Base-by-base conservation (phyloP, 2,797 vertebrate species). In the Antrozous pallidus region DNA sequence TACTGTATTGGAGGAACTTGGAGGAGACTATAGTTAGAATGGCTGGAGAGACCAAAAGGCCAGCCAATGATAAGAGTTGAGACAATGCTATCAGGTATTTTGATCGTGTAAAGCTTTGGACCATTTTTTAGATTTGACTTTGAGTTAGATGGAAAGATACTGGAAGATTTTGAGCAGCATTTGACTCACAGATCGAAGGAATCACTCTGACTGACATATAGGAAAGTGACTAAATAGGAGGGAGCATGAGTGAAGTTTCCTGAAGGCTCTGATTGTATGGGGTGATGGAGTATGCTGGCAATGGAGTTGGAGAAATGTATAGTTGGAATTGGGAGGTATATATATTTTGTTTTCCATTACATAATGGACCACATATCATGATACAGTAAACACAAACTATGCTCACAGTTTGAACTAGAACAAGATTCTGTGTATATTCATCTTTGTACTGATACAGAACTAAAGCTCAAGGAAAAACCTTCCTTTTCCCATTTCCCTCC, bases 221-320 rank as follows among this genome's bases (percentile, higher is more conserved):
- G 13, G 49, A 49, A 65, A 54, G n/a, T 83, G 67, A 14, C 9
- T 5, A n/a, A 88, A 49, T 20, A 12, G 3, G n/a, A 33, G 38
- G 16, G 9, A 90, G 47, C 8, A 0, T 28, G 8, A 24, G 22
- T 28, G 26, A 88, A 63, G 56, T 42, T 82, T 22, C 36, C 6
- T 26, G 5, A 6, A 45, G 11, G 20, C 31, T 47, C 33, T 36
- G 8, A 9, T 78, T 20, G 10, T 14, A 28, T 10, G 9, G 20
- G 6, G 47, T 4, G 16, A 11, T 8, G 6, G 8, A 1, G 7
- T 28, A 6, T 63, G 5, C 13, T 38, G 31, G 20, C 3, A 20
- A 28, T 36, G 6, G 8, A 74, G 24, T 24, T n/a, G 6, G 8
- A 74, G 33, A 69, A 75, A 26, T 13, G 24, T 22, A 1, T 40